Evolutionary conservation across 2,113 vertebrate species (phyloP), one percentile per base, ranked within the genome.

Genomic region (Oncorhynchus tshawytscha): DNA sequence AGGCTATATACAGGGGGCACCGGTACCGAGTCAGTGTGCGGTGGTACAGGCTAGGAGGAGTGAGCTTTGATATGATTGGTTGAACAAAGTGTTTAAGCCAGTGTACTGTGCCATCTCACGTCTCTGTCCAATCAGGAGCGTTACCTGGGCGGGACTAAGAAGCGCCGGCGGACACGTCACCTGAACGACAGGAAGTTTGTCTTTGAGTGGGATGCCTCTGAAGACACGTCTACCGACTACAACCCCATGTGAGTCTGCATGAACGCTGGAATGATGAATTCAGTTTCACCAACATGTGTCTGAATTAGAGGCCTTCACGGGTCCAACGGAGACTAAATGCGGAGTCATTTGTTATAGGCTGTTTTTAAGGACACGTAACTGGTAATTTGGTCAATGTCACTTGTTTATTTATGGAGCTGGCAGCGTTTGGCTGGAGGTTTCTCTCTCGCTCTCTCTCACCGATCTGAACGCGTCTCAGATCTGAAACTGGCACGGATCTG

Each of bases 101-200:
- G 24, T 27, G 75, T 54, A 9, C 54, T 15, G 29, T 54, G 51
- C 51, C 51, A n/a, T n/a, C n/a, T n/a, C n/a, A n/a, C n/a, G 13
- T 70, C 31, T 22, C 2, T 12, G n/a, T 39, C 15, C 64, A 12
- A 70, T 54, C 84, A 99, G 98, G 98, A 99, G 67, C 96, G 97
- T 11, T 99, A 99, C 86, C 91, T 99, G 6, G 98, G 98, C 0
- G 97, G 97, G 4, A 82, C 96, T 83, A 99, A 99, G 92, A 99
- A 99, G 87, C 94, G 98, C 3, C 89, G 97, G 15, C 91, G 97
- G 39, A 98, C 97, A 1, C 94, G 98, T 45, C 97, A 99, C 89
- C 92, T 99, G 34, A 99, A 99, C 0, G 98, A 99, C 90, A 95
- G 98, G 79, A 99, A 99, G 88, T 99, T 99, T 62, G 98, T 99